These are phyloP conservation scores for Papilio polyxenes DNA, from an alignment of 1,140 invertebrate genomes.

Conservation along the genomic window DNA sequence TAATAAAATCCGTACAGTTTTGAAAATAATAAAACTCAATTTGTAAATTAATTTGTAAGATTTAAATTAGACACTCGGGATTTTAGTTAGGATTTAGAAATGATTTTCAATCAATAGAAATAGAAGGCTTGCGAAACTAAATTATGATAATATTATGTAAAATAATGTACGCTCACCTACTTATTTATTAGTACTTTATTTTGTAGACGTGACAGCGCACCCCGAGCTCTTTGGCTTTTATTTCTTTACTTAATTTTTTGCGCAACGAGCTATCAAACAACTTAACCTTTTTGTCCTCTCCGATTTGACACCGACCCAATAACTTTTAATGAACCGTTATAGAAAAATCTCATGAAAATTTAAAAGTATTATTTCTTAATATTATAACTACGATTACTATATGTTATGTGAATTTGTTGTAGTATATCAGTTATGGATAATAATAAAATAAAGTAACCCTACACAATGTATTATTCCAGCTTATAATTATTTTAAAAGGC, in stretches of 20 bases:
- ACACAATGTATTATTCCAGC: not conserved
- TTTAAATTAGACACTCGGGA: not conserved
- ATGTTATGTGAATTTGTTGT: too few species aligned
- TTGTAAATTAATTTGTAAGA: not conserved
- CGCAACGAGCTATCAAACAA: not conserved
- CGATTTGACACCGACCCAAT: not conserved
- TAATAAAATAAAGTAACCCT: not conserved
- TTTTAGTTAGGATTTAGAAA: not conserved
- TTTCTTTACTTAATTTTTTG: not conserved
- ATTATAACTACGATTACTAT: not conserved
- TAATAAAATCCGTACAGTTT: not conserved
- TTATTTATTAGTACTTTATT: not conserved
- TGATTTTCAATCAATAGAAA: not conserved
- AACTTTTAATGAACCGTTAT: not conserved
- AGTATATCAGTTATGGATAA: too few species aligned
- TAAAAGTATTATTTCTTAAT: not conserved
- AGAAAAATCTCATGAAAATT: not conserved
- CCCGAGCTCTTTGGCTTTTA: not conserved
- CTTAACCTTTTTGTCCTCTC: not conserved
- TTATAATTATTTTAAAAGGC: too few species aligned
- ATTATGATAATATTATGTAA: not conserved
- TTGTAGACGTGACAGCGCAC: not conserved
- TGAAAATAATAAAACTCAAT: not conserved
- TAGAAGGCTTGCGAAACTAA: not conserved
- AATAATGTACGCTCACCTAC: not conserved